phyloP scores from a whole-genome alignment of 2,888 invertebrate species.

The Plebejus argus region DNA sequence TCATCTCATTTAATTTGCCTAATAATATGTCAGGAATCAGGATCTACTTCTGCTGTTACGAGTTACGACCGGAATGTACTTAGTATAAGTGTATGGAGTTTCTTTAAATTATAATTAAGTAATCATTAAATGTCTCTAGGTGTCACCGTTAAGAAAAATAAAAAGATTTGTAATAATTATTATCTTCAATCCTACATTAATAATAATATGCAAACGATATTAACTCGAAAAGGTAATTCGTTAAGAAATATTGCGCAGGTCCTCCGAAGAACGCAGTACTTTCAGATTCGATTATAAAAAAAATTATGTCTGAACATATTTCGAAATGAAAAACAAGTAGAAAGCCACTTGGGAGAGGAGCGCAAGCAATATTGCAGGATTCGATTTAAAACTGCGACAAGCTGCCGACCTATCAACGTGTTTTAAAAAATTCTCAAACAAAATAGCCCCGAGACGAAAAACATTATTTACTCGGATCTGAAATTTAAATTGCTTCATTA shows the following conservation, averaged over 20 bases:
- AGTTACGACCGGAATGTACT: too few relatives aligned
- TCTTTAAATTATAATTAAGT: too few relatives aligned
- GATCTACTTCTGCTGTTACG: too few relatives aligned
- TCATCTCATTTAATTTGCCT: too few relatives aligned
- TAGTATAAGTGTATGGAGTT: too few relatives aligned
- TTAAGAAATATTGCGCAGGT: conserved; percentile 31
- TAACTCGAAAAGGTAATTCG: conserved; percentile 8
- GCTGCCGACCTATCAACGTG: conserved; percentile 48
- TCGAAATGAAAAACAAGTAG: conserved; percentile 64
- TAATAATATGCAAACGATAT: conserved; percentile 20
- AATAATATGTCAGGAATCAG: too few relatives aligned
- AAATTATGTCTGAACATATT: conserved; percentile 48
- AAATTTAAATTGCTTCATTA: conserved; percentile 36
- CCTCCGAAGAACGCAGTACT: conserved; percentile 45
- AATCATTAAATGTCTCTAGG: too few relatives aligned
- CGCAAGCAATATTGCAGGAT: conserved; percentile 63
- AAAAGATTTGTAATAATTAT: not conserved
- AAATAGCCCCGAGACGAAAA: conserved; percentile 33
- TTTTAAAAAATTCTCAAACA: conserved; percentile 41
- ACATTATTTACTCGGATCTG: not conserved
- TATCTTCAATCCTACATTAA: not conserved
- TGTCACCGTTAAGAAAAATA: not conserved
- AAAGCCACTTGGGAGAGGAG: conserved; percentile 58
- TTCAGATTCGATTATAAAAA: conserved; percentile 58
- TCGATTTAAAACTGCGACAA: conserved; percentile 70